Evolutionary conservation across 2,888 invertebrate species (phyloP).

Genomic region (Hoplodrina ambigua): DNA sequence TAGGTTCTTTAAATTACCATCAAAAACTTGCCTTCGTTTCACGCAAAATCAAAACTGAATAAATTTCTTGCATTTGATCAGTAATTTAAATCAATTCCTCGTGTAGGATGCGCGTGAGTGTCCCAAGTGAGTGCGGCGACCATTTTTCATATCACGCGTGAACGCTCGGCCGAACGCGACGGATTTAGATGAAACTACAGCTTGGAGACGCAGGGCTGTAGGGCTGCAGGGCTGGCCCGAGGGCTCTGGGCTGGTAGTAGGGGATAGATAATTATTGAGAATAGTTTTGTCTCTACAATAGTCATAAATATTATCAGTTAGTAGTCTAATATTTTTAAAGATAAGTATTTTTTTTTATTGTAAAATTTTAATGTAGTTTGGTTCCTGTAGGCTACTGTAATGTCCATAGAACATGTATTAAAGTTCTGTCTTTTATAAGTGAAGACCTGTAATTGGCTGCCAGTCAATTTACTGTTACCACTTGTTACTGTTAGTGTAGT

Average conservation of each 20-base stretch:
- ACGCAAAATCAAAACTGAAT: conserved; percentile 15
- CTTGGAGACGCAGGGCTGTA: conserved; percentile 22
- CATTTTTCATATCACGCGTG: conserved; percentile 89
- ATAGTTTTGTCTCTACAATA: too few species aligned
- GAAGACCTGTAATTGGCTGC: too few species aligned
- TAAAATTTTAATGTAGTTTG: too few species aligned
- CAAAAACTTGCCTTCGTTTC: background rate
- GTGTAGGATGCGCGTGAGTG: conserved; percentile 57
- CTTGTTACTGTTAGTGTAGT: too few species aligned
- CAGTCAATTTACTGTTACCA: too few species aligned
- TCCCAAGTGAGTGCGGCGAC: conserved; percentile 65
- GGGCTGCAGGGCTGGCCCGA: conserved; percentile 57
- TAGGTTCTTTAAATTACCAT: too few species aligned
- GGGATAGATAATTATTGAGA: too few species aligned
- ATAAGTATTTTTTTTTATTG: too few species aligned
- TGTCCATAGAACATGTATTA: too few species aligned
- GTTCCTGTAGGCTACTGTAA: too few species aligned
- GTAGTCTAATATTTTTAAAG: too few species aligned
- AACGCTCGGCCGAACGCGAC: conserved; percentile 81
- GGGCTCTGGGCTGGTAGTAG: conserved; percentile 6
- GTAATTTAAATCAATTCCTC: conserved; percentile 13
- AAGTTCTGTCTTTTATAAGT: too few species aligned
- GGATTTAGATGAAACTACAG: conserved; percentile 74
- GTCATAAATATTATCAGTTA: background rate
- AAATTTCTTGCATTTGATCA: conserved; percentile 5